Evolutionary conservation across 2,888 invertebrate species (phyloP), one percentile per base, ranked within the genome.

Genomic region (Ectropis crepuscularia): DNA sequence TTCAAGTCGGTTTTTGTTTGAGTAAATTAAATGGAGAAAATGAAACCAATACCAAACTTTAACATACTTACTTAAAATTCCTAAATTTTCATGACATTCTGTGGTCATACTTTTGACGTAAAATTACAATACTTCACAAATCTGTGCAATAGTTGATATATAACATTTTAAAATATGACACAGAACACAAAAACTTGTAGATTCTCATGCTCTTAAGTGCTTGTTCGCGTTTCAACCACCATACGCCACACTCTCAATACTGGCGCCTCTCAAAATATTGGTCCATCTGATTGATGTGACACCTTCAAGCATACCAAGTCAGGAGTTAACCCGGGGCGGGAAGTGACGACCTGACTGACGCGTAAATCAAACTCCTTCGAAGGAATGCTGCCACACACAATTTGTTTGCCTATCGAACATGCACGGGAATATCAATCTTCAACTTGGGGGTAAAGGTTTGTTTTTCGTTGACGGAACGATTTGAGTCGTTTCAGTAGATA

Each of bases 261-360:
- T 51, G 71, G 65, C 66, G 66, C 71, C 69, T 53, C 38, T 53
- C 36, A 54, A 63, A 65, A 53, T 36, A 43, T 53, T 28, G 43
- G 42, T 53, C 42, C 42, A 43, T 36, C 43, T 76, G 76, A 76
- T 75, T 75, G 76, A 74, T 75, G 74, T 41, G 36, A 64, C 69
- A 69, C 71, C 73, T 67, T 53, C 69, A 57, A 28, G 43, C 48
- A 51, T 76, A 74, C 72, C 59, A 67, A 70, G 69, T 65, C 74
- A 74, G 73, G 77, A 89, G 81, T 83, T 86, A 85, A 84, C 76
- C 73, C 64, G 69, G 80, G 86, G 87, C 86, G 90, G 91, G 90
- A 90, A 88, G 88, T 88, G 89, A 78, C 83, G 89, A 90, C 89
- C 90, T 80, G 79, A 71, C 70, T 77, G 72, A 70, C 70, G 72